These are phyloP conservation scores for Poliocrania exsul DNA, from an alignment of 2,797 vertebrate genomes.

Conservation along the genomic window DNA sequence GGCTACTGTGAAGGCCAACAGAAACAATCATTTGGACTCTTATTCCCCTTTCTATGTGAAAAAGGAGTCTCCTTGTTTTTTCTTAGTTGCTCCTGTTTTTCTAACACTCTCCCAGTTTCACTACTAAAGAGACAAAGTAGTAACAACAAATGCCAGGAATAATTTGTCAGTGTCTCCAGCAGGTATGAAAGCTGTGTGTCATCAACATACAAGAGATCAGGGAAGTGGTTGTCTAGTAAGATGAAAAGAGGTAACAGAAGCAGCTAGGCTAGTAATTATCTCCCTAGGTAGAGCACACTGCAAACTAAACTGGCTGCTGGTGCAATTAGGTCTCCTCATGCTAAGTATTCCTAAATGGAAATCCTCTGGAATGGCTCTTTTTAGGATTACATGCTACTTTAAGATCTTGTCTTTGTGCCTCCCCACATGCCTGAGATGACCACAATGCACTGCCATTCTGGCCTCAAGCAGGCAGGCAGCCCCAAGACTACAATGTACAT, in stretches of 20 bases:
- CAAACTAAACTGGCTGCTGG: conserved; percentile 1
- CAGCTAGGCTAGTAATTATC: conserved; percentile 35
- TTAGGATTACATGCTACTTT: not conserved
- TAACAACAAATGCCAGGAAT: not conserved
- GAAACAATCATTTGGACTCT: not conserved
- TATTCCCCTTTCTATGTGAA: not conserved
- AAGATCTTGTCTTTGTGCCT: conserved; percentile 12
- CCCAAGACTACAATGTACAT: not conserved
- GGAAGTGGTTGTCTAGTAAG: not conserved
- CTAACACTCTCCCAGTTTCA: not conserved
- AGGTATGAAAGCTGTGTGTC: not conserved
- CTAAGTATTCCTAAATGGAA: conserved; percentile 20
- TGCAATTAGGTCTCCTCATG: not conserved
- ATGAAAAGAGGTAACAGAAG: not conserved
- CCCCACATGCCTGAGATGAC: not conserved
- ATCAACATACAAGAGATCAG: conserved; percentile 13
- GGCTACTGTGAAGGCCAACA: conserved; percentile 15
- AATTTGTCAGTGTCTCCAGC: conserved; percentile 22
- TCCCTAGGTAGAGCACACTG: not conserved
- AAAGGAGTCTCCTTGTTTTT: not conserved
- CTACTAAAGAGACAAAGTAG: not conserved
- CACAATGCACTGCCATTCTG: not conserved
- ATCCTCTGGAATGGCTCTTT: conserved; percentile 56
- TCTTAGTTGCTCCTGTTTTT: not conserved
- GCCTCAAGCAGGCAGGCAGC: conserved; percentile 12